Percentiles rank a stretch among this genome's conserved stretches.
These are phyloP conservation scores for Drosophila nigricruria DNA, from an alignment of 2,888 invertebrate genomes.

Conservation along the genomic window DNA sequence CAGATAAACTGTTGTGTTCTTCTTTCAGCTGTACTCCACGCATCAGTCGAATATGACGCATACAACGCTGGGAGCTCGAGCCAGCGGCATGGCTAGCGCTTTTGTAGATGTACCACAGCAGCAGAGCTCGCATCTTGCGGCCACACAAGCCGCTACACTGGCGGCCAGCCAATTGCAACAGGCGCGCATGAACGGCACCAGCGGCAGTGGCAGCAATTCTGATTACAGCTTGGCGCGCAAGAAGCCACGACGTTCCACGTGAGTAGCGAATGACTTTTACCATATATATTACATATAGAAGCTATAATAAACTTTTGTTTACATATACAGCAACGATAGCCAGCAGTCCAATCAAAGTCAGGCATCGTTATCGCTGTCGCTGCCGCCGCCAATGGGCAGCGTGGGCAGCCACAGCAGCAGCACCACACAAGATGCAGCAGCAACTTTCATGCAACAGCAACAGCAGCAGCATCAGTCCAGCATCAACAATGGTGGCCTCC, in stretches of 20 bases:
- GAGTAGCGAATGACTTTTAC: conserved; percentile 83
- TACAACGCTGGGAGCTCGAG: conserved; percentile 38
- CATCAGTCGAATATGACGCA: conserved; percentile 70
- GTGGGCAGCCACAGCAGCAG: conserved; percentile 51
- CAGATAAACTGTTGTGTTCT: neutral
- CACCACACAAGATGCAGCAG: conserved; percentile 32
- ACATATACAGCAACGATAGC: conserved; percentile 80
- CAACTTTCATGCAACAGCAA: conserved; percentile 44
- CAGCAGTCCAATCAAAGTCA: conserved; percentile 83
- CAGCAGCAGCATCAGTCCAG: conserved; percentile 22
- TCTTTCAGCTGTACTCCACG: conserved; percentile 80
- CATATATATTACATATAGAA: neutral
- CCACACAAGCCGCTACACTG: conserved; percentile 54
- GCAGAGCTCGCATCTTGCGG: conserved; percentile 50
- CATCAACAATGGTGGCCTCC: conserved; percentile 64
- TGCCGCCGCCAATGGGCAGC: conserved; percentile 76
- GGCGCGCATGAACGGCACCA: conserved; percentile 82
- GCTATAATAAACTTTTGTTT: neutral
- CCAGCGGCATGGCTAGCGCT: conserved; percentile 50
- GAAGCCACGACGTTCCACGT: conserved; percentile 96
- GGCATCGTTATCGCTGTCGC: conserved; percentile 74
- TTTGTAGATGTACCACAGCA: conserved; percentile 73
- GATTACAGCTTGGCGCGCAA: conserved; percentile 90
- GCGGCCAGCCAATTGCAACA: conserved; percentile 47
- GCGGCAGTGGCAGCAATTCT: conserved; percentile 29